A percentile compares a stretch with the other conserved stretches of the same genome.
Conservation (phyloP, 2,888 invertebrate species). For the Allolobophora icterica region DNA sequence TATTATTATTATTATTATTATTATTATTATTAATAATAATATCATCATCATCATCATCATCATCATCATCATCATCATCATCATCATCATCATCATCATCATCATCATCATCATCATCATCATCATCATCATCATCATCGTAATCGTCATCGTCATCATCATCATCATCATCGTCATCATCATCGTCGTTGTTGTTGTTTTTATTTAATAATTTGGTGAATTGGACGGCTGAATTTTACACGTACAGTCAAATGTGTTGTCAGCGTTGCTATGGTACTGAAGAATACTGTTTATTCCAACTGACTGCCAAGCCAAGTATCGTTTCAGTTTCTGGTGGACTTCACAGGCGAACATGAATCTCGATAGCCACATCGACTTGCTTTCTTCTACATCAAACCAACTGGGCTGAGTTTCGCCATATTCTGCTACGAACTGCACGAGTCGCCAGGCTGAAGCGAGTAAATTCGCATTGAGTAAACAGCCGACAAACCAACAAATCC, state of each 20-base stretch:
- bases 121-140: no score
- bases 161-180: no score
- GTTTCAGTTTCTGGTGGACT: not conserved
- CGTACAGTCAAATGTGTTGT: not conserved
- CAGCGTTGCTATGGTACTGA: not conserved
- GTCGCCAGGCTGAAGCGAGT: not conserved
- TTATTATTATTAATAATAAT: no score
- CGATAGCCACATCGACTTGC: not conserved
- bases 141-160: no score
- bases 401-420: not conserved
- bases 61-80: no score
- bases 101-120: no score
- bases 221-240: not conserved
- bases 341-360: not conserved
- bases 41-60: no score
- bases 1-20: no score
- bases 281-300: not conserved
- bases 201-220: not conserved
- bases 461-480: not conserved
- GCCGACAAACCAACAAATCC: not conserved
- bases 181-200: not conserved
- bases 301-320: not conserved
- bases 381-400: not conserved
- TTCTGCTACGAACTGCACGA: not conserved
- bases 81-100: no score